Evolutionary conservation across 1,140 invertebrate genomes (phyloP), one percentile per base, ranked within the genome.

Genomic region (Diachasma alloeum): DNA sequence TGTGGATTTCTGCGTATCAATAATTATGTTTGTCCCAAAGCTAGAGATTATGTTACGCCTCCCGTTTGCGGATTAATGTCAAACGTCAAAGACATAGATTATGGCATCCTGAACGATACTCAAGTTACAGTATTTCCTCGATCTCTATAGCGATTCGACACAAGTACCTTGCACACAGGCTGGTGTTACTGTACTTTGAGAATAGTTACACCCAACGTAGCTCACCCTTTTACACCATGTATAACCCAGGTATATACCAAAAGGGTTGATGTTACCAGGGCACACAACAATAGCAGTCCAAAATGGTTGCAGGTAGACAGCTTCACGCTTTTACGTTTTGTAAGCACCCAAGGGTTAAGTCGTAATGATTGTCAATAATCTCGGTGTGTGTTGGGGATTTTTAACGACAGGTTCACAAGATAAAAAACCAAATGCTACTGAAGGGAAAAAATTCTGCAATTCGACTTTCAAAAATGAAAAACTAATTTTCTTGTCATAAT

Each of bases 301-400:
- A 31, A 26, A 26, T 63, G 0, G 0, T 10, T 59, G 0, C 77
- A 80, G 80, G 80, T 81, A 80, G 77, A 74, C 26, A 11, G n/a
- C 37, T 72, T 78, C 39, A 72, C 24, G 74, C 77, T 81, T 79
- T 78, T 24, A 74, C 42, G 22, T 46, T 15, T 37, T 11, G 48
- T 26, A 19, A 72, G 56, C 53, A n/a, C 36, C 5, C 67, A 56
- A 83, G 81, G 79, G 78, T 69, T 81, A 78, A 71, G 36, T 77
- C 46, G 76, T 78, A 80, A 83, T 81, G 77, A 83, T 79, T 78
- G 72, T 44, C 70, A 77, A 78, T 80, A 79, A 81, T 81, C 74
- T 79, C 0, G n/a, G 22, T 74, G 78, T 74, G 78, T 73, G 78
- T 73, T 80, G 42, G 48, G 59, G 4, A 39, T 26, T 63, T 63